Conservation (phyloP, 2,113 vertebrate species). For the Toxotes jaculatrix region DNA sequence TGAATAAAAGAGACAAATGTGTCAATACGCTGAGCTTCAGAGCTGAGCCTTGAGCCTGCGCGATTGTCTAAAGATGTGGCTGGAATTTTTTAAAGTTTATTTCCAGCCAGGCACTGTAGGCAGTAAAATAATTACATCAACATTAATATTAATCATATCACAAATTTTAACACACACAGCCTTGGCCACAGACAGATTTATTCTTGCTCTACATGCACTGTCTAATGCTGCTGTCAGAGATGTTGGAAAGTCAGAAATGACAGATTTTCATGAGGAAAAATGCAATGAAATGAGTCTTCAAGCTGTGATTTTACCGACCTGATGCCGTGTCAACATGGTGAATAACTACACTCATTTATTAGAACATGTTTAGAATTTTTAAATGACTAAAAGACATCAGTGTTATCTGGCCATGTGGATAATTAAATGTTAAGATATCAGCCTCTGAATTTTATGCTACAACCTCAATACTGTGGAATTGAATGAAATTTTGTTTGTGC, state of each 20-base stretch:
- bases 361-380: neutral
- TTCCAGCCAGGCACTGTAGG: slow-evolving; percentile 48
- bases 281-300: neutral
- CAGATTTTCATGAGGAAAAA: neutral
- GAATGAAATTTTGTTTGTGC: neutral
- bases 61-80: slow-evolving; percentile 57
- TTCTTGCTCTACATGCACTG: slow-evolving; percentile 25
- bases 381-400: neutral
- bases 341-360: neutral
- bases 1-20: slow-evolving; percentile 58
- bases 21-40: slow-evolving; percentile 40
- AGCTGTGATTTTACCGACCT: neutral
- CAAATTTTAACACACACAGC: slow-evolving; percentile 41
- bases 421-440: neutral
- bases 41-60: slow-evolving; percentile 38
- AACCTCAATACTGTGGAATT: neutral
- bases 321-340: neutral
- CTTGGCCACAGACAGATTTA: slow-evolving; percentile 16
- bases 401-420: rapidly evolving
- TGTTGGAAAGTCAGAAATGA: slow-evolving; percentile 11
- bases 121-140: slow-evolving; percentile 72
- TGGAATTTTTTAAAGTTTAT: slow-evolving; percentile 59
- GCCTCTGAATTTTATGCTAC: neutral
- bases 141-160: slow-evolving; percentile 68
- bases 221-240: slow-evolving; percentile 20